Base-by-base conservation (phyloP, 2,797 vertebrate genomes). In the Pseudocheirus occidentalis region DNA sequence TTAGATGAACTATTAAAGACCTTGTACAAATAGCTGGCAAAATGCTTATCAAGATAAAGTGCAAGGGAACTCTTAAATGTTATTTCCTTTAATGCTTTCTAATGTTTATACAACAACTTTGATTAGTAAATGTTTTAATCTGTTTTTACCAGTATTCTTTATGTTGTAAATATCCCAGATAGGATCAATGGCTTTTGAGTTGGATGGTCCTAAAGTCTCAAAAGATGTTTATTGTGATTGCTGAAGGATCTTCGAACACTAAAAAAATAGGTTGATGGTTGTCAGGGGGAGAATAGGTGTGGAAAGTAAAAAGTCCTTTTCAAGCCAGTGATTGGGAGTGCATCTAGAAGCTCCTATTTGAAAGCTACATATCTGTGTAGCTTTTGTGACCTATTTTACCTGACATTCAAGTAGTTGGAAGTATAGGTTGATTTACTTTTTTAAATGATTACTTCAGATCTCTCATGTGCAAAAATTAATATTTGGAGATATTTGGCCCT, bases 81-180 rank as follows among this genome's bases (percentile, higher is more conserved):
- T 93, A 27, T 50, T 97, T 93, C 50, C 54, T 94, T 27, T 50
- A 4, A 5, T 50, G 52, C 29, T 91, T 91, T 62, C 59, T 81
- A 40, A 92, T 55, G 50, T 53, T 87, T 58, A 81, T 24, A 46
- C 73, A 50, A 27, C 54, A 93, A 21, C 66, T 95, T 21, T 27
- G 40, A 27, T 87, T 87, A 50, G 9, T 50, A 87, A 87, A 27
- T 46, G 50, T 94, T 93, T 92, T n/a, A 93, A 94, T 18, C 92
- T 57, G 55, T 53, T 92, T 94, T 90, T 55, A 12, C 73, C 73
- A 27, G 21, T 24, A 87, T 46, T 87, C 40, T 87, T 27, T 87
- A 73, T 87, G 40, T 46, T 50, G 40, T 87, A 87, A 27, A 46
- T 28, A 11, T 87, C 10, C 9, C 40, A 87, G 21, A 1, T 46